These are phyloP conservation scores for Dysidea cf. avara DNA, from an alignment of 37 sponge, comb jelly and placozoan genomes.

Conservation along the genomic window DNA sequence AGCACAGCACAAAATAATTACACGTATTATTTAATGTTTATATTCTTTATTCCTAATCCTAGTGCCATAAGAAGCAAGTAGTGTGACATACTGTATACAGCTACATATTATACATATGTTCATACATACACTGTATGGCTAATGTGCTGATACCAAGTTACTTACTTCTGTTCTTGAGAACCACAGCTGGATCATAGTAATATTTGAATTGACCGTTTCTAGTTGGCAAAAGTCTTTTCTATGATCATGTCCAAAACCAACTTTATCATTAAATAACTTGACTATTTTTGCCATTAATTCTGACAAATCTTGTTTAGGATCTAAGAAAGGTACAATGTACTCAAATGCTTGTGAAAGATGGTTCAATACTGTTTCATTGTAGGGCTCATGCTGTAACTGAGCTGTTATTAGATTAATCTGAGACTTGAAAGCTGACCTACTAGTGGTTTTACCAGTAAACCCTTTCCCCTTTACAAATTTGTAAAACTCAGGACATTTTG, in stretches of 20 bases:
- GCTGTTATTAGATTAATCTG: slow-evolving; percentile 75
- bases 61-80: too few species aligned
- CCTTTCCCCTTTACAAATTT: slow-evolving; percentile 63
- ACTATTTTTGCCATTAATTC: slow-evolving; percentile 57
- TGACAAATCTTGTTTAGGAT: slow-evolving; percentile 38
- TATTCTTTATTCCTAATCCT: too few species aligned
- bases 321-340: slow-evolving; percentile 69
- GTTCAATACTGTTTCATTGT: slow-evolving; percentile 85
- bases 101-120: too few species aligned
- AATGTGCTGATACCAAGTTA: neutral
- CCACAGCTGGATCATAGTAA: slow-evolving; percentile 76
- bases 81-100: too few species aligned
- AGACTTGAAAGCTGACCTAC: slow-evolving; percentile 46
- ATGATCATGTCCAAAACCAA: too few species aligned
- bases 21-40: too few species aligned
- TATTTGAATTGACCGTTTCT: slow-evolving; percentile 84
- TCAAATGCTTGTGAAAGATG: slow-evolving; percentile 82
- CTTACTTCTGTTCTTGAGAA: slow-evolving; percentile 79
- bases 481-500: slow-evolving; percentile 66
- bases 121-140: too few species aligned
- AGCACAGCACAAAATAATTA: too few species aligned
- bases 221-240: too few species aligned
- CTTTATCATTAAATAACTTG: too few species aligned
- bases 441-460: slow-evolving; percentile 49
- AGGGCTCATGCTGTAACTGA: slow-evolving; percentile 85